Evolutionary conservation across 2,888 invertebrate species (phyloP), one percentile per base, ranked within the genome.

Genomic region (Reticulitermes lucifugus): DNA sequence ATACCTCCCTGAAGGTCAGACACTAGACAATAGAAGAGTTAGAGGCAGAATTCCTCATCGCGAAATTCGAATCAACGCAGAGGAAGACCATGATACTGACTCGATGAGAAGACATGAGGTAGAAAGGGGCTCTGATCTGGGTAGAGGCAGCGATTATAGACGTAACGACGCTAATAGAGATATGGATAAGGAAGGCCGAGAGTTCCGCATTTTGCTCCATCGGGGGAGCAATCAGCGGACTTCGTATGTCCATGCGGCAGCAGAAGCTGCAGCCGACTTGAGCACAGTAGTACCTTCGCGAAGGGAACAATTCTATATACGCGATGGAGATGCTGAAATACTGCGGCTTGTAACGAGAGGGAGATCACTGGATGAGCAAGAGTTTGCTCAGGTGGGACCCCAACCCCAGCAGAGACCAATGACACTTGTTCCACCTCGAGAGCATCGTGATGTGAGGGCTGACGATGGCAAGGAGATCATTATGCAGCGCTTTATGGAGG

Each of bases 251-350:
- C 35, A 9, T n/a, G 81, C 22, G 18, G 59, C 59, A 1, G 83
- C 46, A 43, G 77, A 59, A 75, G 55, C 60, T n/a, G 46, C 51
- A 4, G 41, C 18, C 10, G 29, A 41, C 0, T 41, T 43, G 22
- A 85, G 79, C n/a, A 35, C 60, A 18, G 51, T 60, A 35, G 60
- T 84, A 12, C 82, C 82, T 21, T 81, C 84, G n/a, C 82, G 84
- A 83, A 92, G 96, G 86, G 95, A 95, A 89, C 95, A 95, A 88
- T 94, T 95, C 88, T 97, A 95, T 89, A 96, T 96, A 73, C 94
- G 96, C 89, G 96, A 97, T 89, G 97, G 97, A 0, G 96, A 96
- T 89, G 95, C 96, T 0, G 97, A 97, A 92, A 96, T 97, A 86
- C 91, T 97, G 82, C 92, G 96, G 87, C 91, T 97, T 83, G 94